These are phyloP conservation scores for Cotesia congregata DNA, from an alignment of 2,888 invertebrate species.

Conservation along the genomic window DNA sequence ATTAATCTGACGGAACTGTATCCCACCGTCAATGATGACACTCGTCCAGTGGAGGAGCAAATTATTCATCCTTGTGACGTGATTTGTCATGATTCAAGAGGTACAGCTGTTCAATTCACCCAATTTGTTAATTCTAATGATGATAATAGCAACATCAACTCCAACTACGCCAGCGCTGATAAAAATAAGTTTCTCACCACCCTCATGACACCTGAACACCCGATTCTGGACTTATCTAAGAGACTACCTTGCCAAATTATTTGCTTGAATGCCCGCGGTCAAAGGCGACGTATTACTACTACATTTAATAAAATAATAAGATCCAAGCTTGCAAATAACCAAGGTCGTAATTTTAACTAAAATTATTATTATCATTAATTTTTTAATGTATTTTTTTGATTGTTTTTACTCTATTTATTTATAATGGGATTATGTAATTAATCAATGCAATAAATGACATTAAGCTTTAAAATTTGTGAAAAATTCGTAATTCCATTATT, in stretches of 20 bases:
- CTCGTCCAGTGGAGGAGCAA: slow-evolving; percentile 39
- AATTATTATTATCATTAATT: background rate
- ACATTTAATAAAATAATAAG: slow-evolving; percentile 44
- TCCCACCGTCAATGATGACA: slow-evolving; percentile 41
- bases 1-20: slow-evolving; percentile 49
- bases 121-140: slow-evolving; percentile 44
- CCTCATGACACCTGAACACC: slow-evolving; percentile 50
- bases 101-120: slow-evolving; percentile 48
- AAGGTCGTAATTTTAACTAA: background rate
- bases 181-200: slow-evolving; percentile 41
- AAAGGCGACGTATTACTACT: slow-evolving; percentile 44
- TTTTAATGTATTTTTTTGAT: background rate
- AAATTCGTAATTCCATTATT: slow-evolving; percentile 57
- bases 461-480: slow-evolving; percentile 41
- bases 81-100: slow-evolving; percentile 50
- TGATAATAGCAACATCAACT: background rate
- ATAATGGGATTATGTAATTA: slow-evolving; percentile 55
- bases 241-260: slow-evolving; percentile 49
- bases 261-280: slow-evolving; percentile 47
- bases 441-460: slow-evolving; percentile 47
- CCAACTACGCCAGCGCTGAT: background rate
- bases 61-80: slow-evolving; percentile 52
- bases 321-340: slow-evolving; percentile 6
- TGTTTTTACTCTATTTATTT: slow-evolving; percentile 12
- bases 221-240: slow-evolving; percentile 49